Evolutionary conservation across 2,888 invertebrate species (phyloP), one percentile per base, ranked within the genome.

Genomic region (Erynnis tages): DNA sequence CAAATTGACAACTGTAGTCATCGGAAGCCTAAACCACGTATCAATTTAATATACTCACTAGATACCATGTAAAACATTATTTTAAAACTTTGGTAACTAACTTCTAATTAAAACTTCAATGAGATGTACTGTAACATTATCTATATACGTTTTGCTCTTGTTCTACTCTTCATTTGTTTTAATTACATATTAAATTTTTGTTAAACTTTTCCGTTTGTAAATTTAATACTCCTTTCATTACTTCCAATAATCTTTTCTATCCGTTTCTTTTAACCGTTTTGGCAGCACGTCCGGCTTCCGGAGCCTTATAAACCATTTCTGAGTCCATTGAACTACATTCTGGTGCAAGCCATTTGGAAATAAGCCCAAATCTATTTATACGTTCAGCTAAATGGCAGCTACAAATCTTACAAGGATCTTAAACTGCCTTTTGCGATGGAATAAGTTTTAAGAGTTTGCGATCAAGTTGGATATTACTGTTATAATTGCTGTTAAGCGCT

Each of bases 341-440:
- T 35, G 4, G 41, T 43, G 41, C 25, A 50, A 34, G 23, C 49
- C 25, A 35, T 34, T 50, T 50, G 49, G 41, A 50, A 50, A 35
- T 50, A 43, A 46, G 49, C 49, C 49, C 49, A 49, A 50, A 50
- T 35, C 30, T 50, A 50, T 50, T 50, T 50, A 43, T 50, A 43
- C 49, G 49, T 32, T 43, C 25, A 41, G 25, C 27, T 50, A 43
- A 43, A 50, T 43, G 34, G 41, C 14, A 41, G 17, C 19, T 35
- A 50, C 27, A 43, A 43, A 43, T 43, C 41, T 50, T 25, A 17
- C 19, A 34, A 43, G 43, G 49, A 35, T 35, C 32, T 43, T 27
- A 19, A 50, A 43, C 16, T 27, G 41, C 19, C 13, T 43, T 43
- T 3, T 23, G 14, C n/a, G n/a, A 10, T 27, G 21, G 27, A 50